A percentile compares a stretch with the other conserved stretches of the same genome.
phyloP scores from a whole-genome alignment of 2,888 invertebrate species.

The Dryocosmus kuriphilus region DNA sequence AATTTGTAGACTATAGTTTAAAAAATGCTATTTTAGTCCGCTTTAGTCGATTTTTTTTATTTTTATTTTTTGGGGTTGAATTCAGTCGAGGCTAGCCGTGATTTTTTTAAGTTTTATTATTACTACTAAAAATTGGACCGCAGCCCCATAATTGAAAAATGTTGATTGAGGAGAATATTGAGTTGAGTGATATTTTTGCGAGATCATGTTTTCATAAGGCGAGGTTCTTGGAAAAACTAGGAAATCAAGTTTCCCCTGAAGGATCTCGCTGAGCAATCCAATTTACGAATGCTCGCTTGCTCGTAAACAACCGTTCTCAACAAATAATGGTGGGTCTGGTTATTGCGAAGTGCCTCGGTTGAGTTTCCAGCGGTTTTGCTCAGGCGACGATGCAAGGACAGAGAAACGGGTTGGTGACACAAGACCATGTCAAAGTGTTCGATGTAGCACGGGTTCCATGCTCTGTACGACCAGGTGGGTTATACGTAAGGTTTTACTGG shows the following conservation, averaged over 20 bases:
- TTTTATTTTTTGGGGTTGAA: too few relatives aligned
- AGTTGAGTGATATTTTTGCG: not conserved
- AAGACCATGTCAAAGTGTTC: conserved; percentile 38
- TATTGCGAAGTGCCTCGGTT: conserved; percentile 46
- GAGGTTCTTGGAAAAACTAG: conserved; percentile 18
- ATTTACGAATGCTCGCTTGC: conserved; percentile 37
- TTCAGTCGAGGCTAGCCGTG: too few relatives aligned
- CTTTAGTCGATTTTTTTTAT: too few relatives aligned
- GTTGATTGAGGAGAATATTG: not conserved
- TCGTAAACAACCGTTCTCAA: conserved; percentile 43
- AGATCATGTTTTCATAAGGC: not conserved
- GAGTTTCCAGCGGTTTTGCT: conserved; percentile 34
- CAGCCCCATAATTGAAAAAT: not conserved
- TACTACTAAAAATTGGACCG: too few relatives aligned
- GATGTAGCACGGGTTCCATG: conserved; percentile 37
- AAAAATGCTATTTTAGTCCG: too few relatives aligned
- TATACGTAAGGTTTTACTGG: conserved; percentile 48
- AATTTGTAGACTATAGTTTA: too few relatives aligned
- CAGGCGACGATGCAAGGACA: conserved; percentile 30
- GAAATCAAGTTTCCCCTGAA: conserved; percentile 31
- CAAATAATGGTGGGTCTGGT: conserved; percentile 43
- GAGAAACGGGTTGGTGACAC: conserved; percentile 19
- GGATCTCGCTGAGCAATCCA: conserved; percentile 36
- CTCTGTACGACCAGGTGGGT: conserved; percentile 42
- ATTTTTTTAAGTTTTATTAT: too few relatives aligned